Conservation (phyloP, 2,888 invertebrate species). For the Pachydiplax longipennis region DNA sequence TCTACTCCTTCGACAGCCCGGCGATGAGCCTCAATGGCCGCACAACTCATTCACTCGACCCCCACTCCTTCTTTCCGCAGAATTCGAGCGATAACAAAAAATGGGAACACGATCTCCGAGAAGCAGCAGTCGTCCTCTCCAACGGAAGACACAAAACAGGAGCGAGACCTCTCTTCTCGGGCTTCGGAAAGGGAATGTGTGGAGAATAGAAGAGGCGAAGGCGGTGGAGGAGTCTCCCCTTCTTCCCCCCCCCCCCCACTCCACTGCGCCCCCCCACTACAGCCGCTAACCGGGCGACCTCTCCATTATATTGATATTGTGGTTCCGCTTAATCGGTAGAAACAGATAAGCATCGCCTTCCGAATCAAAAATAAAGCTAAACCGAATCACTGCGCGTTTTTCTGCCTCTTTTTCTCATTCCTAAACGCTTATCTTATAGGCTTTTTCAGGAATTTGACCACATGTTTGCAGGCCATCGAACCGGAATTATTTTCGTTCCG, state of each 20-base stretch:
- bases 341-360: not conserved
- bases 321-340: not conserved
- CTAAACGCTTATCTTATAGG: no score
- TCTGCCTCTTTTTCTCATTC: no score
- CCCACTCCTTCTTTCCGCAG: not conserved
- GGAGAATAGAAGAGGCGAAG: not conserved
- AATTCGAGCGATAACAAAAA: not conserved
- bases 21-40: constrained; percentile 38
- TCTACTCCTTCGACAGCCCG: not conserved
- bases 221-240: not conserved
- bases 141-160: not conserved
- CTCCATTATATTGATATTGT: not conserved
- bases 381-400: no score
- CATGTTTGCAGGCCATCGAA: no score
- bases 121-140: not conserved
- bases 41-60: constrained; percentile 42
- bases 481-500: no score
- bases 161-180: constrained; percentile 53
- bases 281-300: not conserved
- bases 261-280: not conserved
- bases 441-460: no score
- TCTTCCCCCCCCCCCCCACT: not conserved
- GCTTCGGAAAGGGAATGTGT: constrained; percentile 47
- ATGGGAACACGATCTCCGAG: not conserved
- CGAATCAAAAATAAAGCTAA: no score